Base-by-base conservation (phyloP, 2,888 invertebrate species). In the Pristionchus mayeri region DNA sequence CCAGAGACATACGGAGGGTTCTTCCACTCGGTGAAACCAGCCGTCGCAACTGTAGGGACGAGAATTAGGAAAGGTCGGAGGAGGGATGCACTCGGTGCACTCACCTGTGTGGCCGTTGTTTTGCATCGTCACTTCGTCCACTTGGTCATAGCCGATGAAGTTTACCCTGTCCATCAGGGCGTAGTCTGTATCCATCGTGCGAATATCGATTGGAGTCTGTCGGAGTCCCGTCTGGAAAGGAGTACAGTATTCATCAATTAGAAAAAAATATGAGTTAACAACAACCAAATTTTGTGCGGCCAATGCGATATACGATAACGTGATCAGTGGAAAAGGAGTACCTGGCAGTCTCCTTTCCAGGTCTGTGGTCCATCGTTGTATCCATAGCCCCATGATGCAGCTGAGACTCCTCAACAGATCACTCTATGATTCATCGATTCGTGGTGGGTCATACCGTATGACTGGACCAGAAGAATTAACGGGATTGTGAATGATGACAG, bases 161-260 rank as follows among this genome's bases (percentile, higher is more conserved):
- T 89, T 88, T 54, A 92, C 76, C 44, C 90, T 86, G 60, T 88
- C 88, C 21, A 91, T 71, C 4, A 88, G 85, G 7, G 89, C 85
- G 57, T 88, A 89, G 71, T 91, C 89, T 21, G 91, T 90, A 84
- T 91, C 90, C 27, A 85, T 85, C 50, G 90, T 85, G 21, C 90
- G 89, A 87, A 92, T 91, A 84, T 92, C 91, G 78, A 92, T 90
- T 18, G 92, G 92, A 52, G 91, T 91, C 87, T 92, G 90, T 1
- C 86, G 86, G 54, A 34, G 84, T 71, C 84, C 84, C 52, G 84
- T 84, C 84, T 84, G 82, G 63, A 82, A 82, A 27, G 37, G 37
- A n/a, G 57, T 50, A 75, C 80, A 21, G 80, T 80, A 80, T 27
- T n/a, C 75, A 9, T n/a, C 24, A n/a, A n/a, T 4, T n/a, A n/a